Conservation (phyloP, 2,113 vertebrate species). For the Pterocles burchelli region DNA sequence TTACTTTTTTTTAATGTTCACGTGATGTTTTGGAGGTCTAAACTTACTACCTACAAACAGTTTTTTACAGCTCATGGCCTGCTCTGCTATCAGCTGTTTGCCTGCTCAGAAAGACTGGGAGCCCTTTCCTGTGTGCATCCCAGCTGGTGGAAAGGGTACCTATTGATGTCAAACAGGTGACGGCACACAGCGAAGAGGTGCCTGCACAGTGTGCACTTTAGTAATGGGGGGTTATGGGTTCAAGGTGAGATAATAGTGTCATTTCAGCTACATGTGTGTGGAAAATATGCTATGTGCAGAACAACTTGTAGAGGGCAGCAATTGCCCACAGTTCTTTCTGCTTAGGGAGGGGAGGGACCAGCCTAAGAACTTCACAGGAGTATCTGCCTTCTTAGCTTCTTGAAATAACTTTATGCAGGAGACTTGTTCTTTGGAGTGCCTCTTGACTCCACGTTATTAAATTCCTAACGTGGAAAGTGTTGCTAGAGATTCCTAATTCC, state of each 20-base stretch:
- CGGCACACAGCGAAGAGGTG: not conserved
- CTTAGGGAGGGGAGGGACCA: not conserved
- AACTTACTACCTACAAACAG: not conserved
- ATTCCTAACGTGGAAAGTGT: not conserved
- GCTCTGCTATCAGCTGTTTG: not conserved
- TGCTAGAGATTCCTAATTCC: not conserved
- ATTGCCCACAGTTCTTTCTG: slow-evolving; percentile 11
- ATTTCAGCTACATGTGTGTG: slow-evolving; percentile 3
- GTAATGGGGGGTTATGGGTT: slow-evolving; percentile 12
- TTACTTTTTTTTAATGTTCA: not conserved
- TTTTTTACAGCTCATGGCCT: not conserved
- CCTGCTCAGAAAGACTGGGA: not conserved
- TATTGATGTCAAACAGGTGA: slow-evolving; percentile 50
- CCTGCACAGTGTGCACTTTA: slow-evolving; percentile 20
- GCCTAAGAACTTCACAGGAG: not conserved
- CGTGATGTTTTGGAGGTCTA: not conserved
- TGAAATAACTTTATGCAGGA: not conserved
- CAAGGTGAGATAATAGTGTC: slow-evolving; percentile 34
- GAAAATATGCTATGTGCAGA: slow-evolving; percentile 37
- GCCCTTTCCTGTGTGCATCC: slow-evolving; percentile 1
- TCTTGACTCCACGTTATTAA: slow-evolving; percentile 9
- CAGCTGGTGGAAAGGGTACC: slow-evolving; percentile 17
- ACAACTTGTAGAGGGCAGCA: slow-evolving; percentile 78
- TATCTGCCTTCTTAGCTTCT: not conserved
- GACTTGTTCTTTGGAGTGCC: slow-evolving; percentile 16